Evolutionary conservation across 2,888 invertebrate species (phyloP).

Genomic region (Zootermopsis nevadensis): DNA sequence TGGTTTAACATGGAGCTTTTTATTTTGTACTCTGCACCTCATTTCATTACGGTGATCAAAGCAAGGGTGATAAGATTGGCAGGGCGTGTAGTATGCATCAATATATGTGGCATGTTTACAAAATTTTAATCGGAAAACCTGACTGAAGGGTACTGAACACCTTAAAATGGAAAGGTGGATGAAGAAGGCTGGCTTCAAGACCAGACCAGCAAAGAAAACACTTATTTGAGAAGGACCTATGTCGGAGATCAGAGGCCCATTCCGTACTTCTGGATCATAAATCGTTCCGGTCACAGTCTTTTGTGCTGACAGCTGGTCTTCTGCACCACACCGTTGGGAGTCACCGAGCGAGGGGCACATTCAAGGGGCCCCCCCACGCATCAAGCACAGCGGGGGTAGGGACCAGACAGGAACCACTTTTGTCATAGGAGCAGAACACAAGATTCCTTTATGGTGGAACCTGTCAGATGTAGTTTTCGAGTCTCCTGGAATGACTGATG

Average conservation of each 20-base stretch:
- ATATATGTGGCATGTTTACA: no score
- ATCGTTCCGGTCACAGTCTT: neutral
- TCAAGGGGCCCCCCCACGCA: conserved; percentile 20
- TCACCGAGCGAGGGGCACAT: neutral
- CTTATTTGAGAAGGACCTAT: no score
- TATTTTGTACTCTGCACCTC: no score
- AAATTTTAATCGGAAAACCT: no score
- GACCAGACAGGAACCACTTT: neutral
- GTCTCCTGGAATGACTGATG: neutral
- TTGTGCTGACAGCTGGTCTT: conserved; percentile 29
- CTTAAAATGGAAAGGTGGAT: no score
- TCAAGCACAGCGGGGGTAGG: conserved; percentile 15
- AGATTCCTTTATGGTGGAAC: neutral
- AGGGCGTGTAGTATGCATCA: no score
- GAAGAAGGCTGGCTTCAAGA: no score
- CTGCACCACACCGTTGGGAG: neutral
- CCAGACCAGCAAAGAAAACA: neutral
- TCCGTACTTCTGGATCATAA: neutral
- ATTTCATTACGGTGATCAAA: no score
- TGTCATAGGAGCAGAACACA: neutral
- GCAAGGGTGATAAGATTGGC: no score
- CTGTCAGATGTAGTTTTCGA: neutral
- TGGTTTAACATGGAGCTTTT: no score
- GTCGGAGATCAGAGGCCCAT: neutral
- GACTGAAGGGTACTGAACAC: no score